A percentile compares a stretch with the other conserved stretches of the same genome.
phyloP scores from a whole-genome alignment of 1,140 invertebrate species.

The Drosophila novamexicana region DNA sequence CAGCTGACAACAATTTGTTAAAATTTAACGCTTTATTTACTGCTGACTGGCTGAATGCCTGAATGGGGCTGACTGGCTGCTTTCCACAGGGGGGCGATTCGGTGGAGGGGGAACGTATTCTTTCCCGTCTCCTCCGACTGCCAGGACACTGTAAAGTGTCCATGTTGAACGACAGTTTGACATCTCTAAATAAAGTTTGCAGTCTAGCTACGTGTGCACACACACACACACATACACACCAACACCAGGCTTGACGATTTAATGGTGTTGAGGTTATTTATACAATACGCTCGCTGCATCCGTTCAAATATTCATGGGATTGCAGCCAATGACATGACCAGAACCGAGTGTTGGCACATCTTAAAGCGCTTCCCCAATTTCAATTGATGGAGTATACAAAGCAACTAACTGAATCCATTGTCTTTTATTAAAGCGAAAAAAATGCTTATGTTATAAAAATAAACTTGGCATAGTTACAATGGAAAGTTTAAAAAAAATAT shows the following conservation, averaged over 20 bases:
- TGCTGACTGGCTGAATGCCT: conserved; percentile 47
- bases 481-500: too few relatives aligned
- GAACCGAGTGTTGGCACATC: conserved; percentile 1
- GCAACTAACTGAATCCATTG: too few relatives aligned
- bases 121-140: conserved; percentile 32
- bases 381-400: not conserved
- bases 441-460: not conserved
- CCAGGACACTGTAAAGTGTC: conserved; percentile 54
- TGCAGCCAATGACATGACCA: conserved; percentile 61
- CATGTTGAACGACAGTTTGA: conserved; percentile 77
- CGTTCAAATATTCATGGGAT: conserved; percentile 68
- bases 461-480: too few relatives aligned
- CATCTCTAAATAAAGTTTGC: conserved; percentile 81
- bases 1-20: conserved; percentile 75
- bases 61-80: conserved; percentile 6
- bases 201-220: conserved; percentile 55
- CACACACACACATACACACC: conserved; percentile 15
- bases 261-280: conserved; percentile 82
- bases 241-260: conserved; percentile 67
- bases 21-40: conserved; percentile 83
- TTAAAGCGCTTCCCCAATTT: conserved; percentile 25
- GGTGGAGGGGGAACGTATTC: conserved; percentile 1
- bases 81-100: not conserved
- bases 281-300: conserved; percentile 68
- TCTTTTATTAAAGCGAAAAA: not conserved